A percentile compares a stretch with the other conserved stretches of the same genome.
Conservation (phyloP, 2,888 invertebrate species). For the Campopleginae sp. region DNA sequence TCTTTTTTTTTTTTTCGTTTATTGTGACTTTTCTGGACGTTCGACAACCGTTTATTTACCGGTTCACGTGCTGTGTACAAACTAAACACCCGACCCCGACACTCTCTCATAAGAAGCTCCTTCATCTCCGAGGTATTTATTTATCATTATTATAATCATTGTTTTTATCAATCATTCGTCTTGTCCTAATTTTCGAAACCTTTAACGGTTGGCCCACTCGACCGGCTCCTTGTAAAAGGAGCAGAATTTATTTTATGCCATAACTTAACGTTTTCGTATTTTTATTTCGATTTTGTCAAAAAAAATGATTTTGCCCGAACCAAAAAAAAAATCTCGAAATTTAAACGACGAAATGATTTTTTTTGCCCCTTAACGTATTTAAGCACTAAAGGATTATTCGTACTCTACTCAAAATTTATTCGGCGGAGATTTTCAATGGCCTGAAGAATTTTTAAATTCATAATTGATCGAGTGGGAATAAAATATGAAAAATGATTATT, state of each 20-base stretch:
- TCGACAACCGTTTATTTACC: slow-evolving; percentile 19
- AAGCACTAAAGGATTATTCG: no score
- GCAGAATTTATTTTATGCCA: not conserved
- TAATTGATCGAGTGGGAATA: not conserved
- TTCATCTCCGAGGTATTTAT: slow-evolving; percentile 39
- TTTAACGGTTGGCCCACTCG: not conserved
- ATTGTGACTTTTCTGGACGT: slow-evolving; percentile 41
- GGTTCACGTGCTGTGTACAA: slow-evolving; percentile 7
- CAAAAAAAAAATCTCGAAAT: slow-evolving; percentile 7
- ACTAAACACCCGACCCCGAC: slow-evolving; percentile 4
- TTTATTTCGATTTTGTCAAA: not conserved
- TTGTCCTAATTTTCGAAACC: not conserved
- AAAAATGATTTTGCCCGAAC: not conserved
- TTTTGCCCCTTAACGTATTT: slow-evolving; percentile 12
- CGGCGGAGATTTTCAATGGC: no score
- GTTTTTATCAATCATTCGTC: slow-evolving; percentile 6
- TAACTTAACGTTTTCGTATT: not conserved
- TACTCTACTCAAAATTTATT: no score
- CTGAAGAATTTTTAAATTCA: no score
- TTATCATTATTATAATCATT: slow-evolving; percentile 27
- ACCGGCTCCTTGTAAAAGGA: not conserved
- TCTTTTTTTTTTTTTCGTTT: slow-evolving; percentile 47
- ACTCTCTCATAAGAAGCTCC: slow-evolving; percentile 43
- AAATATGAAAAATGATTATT: not conserved
- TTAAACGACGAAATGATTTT: slow-evolving; percentile 1